These are phyloP conservation scores for Danio rerio DNA, from an alignment of 2,113 vertebrate genomes.

Conservation along the genomic window GRCz12tu NC_133184.1:18934501-18935000, in stretches of 20 bases:
- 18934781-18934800: conserved; percentile 19
- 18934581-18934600: conserved; percentile 61
- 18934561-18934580: conserved; percentile 70
- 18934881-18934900: too few relatives aligned
- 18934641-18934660: neutral
- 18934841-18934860: too few relatives aligned
- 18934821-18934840: neutral
- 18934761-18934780: conserved; percentile 31
- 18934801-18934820: conserved; percentile 31
- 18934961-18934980: too few relatives aligned
- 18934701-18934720: conserved; percentile 17
- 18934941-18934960: too few relatives aligned
- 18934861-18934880: too few relatives aligned
- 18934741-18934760: conserved; percentile 9
- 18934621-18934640: neutral
- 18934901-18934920: too few relatives aligned
- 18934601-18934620: conserved; percentile 30
- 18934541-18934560: conserved; percentile 73
- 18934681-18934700: neutral
- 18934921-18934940: too few relatives aligned
- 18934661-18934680: neutral
- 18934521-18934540: conserved; percentile 62
- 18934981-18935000: too few relatives aligned
- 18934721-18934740: neutral
- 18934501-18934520: conserved; percentile 52